Evolutionary conservation across 2,113 vertebrate species (phyloP).

Genomic region (Genyomyrus donnyi): DNA sequence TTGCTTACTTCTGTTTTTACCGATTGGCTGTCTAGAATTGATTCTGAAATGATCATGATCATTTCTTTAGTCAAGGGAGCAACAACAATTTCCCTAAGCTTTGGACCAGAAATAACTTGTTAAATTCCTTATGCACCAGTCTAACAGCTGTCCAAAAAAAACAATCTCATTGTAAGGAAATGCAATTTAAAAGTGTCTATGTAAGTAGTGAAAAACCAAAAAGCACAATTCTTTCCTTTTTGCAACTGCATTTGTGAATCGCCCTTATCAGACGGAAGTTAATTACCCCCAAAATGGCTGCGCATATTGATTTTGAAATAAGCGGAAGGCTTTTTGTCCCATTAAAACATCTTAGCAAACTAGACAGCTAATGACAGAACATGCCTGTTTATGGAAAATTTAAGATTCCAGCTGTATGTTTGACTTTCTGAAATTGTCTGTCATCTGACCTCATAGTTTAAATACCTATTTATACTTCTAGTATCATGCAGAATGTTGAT

Average conservation of each 20-base stretch:
- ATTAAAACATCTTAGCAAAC: background rate
- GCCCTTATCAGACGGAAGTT: background rate
- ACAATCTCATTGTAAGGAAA: background rate
- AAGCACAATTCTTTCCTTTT: background rate
- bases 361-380: background rate
- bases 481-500: background rate
- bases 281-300: background rate
- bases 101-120: background rate
- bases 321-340: background rate
- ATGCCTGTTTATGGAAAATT: background rate
- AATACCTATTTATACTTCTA: background rate
- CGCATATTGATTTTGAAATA: background rate
- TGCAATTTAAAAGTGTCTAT: background rate
- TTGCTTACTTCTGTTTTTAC: background rate
- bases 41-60: background rate
- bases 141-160: background rate
- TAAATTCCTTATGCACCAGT: background rate
- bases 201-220: background rate
- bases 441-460: background rate
- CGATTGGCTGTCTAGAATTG: background rate
- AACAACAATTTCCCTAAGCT: background rate
- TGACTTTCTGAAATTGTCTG: background rate
- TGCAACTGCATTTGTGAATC: background rate
- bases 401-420: background rate
- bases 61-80: background rate